Percentiles rank a stretch among this genome's conserved stretches.
Evolutionary conservation across 2,797 vertebrate genomes (phyloP).

Genomic region (Lepus oiostolus): DNA sequence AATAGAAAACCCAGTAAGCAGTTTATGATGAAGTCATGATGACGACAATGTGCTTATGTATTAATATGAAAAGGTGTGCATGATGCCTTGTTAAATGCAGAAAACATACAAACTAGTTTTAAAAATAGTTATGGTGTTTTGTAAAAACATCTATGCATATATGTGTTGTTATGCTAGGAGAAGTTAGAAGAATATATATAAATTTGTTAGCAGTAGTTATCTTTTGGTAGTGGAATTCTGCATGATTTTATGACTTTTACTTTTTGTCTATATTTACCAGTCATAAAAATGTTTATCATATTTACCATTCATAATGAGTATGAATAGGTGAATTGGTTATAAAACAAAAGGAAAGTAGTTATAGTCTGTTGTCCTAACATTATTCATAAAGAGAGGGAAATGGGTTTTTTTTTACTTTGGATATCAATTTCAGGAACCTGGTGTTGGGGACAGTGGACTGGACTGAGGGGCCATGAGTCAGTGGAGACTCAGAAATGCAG

Average conservation of each 20-base stretch:
- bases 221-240: not conserved
- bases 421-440: not conserved
- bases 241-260: conserved; percentile 27
- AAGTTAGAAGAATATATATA: not conserved
- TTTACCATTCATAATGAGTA: not conserved
- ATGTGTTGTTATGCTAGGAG: not conserved
- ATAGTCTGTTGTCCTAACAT: not conserved
- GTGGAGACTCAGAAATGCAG: not conserved
- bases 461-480: not conserved
- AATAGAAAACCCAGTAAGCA: not conserved
- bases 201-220: not conserved
- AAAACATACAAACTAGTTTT: not conserved
- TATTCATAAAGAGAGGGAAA: not conserved
- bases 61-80: not conserved
- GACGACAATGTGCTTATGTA: not conserved
- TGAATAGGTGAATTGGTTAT: conserved; percentile 41
- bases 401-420: not conserved
- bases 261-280: conserved; percentile 34
- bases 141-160: not conserved
- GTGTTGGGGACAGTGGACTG: not conserved
- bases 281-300: not conserved
- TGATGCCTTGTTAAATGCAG: not conserved
- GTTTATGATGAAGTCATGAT: not conserved
- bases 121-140: not conserved
- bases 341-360: not conserved